Evolutionary conservation across 2,888 invertebrate species (phyloP).

Genomic region (Lepeophtheirus nordmannii): DNA sequence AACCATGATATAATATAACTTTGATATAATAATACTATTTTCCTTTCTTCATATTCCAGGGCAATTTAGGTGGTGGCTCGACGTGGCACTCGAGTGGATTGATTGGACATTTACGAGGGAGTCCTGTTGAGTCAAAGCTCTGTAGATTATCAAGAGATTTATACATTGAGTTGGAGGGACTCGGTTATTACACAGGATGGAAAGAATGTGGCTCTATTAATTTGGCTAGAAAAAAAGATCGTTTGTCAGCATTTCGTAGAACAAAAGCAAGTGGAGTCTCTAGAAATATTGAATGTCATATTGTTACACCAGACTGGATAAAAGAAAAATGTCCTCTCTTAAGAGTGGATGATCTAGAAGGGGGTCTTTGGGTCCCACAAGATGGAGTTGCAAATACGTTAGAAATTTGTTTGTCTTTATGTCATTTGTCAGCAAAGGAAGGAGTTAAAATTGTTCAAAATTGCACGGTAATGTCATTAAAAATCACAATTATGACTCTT

Average conservation of each 20-base stretch:
- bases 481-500: too few species aligned
- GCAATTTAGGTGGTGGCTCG: constrained; percentile 51
- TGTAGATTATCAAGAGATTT: constrained; percentile 60
- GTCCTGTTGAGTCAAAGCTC: constrained; percentile 58
- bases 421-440: constrained; percentile 30
- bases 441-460: constrained; percentile 60
- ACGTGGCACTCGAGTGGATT: constrained; percentile 65
- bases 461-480: constrained; percentile 45
- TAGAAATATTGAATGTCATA: constrained; percentile 47
- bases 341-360: constrained; percentile 60
- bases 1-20: constrained; percentile 24
- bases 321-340: constrained; percentile 59
- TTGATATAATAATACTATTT: not conserved
- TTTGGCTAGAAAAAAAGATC: constrained; percentile 63
- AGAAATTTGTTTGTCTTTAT: constrained; percentile 29
- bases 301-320: constrained; percentile 60
- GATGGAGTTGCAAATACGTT: constrained; percentile 22
- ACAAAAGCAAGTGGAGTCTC: constrained; percentile 72
- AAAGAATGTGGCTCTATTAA: constrained; percentile 77
- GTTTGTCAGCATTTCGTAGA: constrained; percentile 63
- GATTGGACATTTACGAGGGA: constrained; percentile 70
- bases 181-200: constrained; percentile 66
- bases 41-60: constrained; percentile 35
- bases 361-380: constrained; percentile 73
- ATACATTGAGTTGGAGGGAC: constrained; percentile 54